Base-by-base conservation (phyloP, 1,140 invertebrate genomes). In the Pentalonia nigronervosa region DNA sequence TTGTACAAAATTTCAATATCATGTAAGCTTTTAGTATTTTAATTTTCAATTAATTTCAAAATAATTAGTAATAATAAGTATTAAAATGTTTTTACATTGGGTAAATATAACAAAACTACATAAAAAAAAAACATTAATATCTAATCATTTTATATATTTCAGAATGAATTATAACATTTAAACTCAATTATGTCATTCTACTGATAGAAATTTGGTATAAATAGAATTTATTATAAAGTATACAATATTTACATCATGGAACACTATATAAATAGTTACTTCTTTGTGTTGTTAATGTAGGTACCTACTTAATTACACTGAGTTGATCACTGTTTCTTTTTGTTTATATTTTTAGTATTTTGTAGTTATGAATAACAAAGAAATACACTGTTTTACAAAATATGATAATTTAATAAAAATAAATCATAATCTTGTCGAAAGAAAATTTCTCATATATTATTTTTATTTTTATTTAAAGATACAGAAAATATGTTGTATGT, bases 1-100 rank as follows among this genome's bases (percentile, higher is more conserved):
- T 95, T 98, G 20, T 98, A 98, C 94, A 96, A 96, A 94, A 97
- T 97, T 96, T 97, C 97, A 7, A 96, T 97, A 94, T 97, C 98
- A 95, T 97, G 97, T 97, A 95, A 94, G 95, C 94, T 30, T 48
- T 53, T 50, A 50, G 14, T 41, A 17, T 67, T 76, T 47, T 90
- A 36, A 9, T 9, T 90, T 90, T 41, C 17, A 41, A n/a, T 23
- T 48, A 76, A 25, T n/a, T 23, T n/a, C n/a, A n/a, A n/a, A n/a
- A n/a, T n/a, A n/a, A n/a, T n/a, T n/a, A n/a, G n/a, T 2, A 45
- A 7, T 48, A n/a, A 83, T 83, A 36, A 21, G 23, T 36, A 0
- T 76, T 76, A n/a, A n/a, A n/a, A n/a, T n/a, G 0, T 76, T 76
- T 67, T n/a, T n/a, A n/a, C 14, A 76, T 76, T 76, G 14, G 11